Evolutionary conservation across 2,113 vertebrate genomes (phyloP), one percentile per base, ranked within the genome.

Genomic region (Microcebus murinus): DNA sequence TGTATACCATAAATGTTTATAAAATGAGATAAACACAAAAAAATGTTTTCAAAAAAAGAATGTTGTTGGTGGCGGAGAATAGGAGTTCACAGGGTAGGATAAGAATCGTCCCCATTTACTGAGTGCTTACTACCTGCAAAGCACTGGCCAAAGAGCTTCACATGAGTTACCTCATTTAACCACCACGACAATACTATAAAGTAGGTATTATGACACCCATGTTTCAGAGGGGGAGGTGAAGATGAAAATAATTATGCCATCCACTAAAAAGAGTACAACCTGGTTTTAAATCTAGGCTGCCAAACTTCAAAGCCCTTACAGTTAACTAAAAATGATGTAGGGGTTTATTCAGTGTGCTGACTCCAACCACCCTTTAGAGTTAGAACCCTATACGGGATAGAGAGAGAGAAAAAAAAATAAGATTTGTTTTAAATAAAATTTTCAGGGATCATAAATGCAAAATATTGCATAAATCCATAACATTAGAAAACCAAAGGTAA

Each of bases 381-480:
- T 94, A 29, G 6, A 90, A 89, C 11, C 13, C 29, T 68, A 3
- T n/a, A 74, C 79, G 82, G 6, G 4, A 67, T 3, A 87, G 10
- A 91, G 14, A 79, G 36, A 48, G 10, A 8, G 57, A 52, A 52
- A 12, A 48, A n/a, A 65, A 17, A 39, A 48, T 34, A 18, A 81
- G 39, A 67, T 57, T 84, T 95, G 15, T 77, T 90, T 87, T 15
- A 80, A 90, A 74, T 95, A 48, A 55, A 91, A 74, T 15, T 81
- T 94, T 29, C 34, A 87, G 55, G 34, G 27, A 89, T 74, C 91
- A 2, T 18, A 91, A 89, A 93, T 29, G 0, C 31, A 79, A 96
- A 90, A 55, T 70, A 63, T 68, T 86, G 4, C 25, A 97, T 76
- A 86, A 93, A 89, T 91, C 42, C 4, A 20, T 94, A 96, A 94